Conservation (phyloP, 2,113 vertebrate species). For the Peromyscus polionotus region DNA sequence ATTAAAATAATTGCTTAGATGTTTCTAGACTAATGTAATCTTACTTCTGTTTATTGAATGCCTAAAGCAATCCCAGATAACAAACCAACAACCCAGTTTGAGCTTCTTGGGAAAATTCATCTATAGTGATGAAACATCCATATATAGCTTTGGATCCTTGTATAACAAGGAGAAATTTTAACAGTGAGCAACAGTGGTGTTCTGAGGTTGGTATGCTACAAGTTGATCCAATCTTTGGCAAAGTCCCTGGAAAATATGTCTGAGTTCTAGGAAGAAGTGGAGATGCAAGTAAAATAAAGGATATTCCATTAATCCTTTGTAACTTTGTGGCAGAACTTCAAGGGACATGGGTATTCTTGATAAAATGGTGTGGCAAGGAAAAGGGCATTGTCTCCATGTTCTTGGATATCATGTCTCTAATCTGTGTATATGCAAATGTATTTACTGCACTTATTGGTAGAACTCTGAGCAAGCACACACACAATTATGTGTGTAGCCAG, state of each 20-base stretch:
- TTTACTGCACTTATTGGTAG: background rate
- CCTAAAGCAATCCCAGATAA: background rate
- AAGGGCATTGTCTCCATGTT: background rate
- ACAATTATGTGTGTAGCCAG: background rate
- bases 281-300: background rate
- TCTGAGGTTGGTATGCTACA: background rate
- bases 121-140: background rate
- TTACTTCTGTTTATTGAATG: background rate
- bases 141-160: background rate
- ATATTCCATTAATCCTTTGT: background rate
- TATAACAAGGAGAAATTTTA: background rate
- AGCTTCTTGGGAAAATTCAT: background rate
- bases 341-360: background rate
- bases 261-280: background rate
- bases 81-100: background rate
- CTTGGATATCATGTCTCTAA: background rate
- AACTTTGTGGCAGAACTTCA: background rate
- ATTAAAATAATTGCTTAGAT: background rate
- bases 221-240: background rate
- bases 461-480: background rate
- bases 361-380: background rate
- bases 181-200: background rate
- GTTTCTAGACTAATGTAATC: background rate
- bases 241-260: background rate
- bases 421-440: background rate